Evolutionary conservation across 1,140 invertebrate genomes (phyloP), one percentile per base, ranked within the genome.

Genomic region (Drosophila paulistorum): DNA sequence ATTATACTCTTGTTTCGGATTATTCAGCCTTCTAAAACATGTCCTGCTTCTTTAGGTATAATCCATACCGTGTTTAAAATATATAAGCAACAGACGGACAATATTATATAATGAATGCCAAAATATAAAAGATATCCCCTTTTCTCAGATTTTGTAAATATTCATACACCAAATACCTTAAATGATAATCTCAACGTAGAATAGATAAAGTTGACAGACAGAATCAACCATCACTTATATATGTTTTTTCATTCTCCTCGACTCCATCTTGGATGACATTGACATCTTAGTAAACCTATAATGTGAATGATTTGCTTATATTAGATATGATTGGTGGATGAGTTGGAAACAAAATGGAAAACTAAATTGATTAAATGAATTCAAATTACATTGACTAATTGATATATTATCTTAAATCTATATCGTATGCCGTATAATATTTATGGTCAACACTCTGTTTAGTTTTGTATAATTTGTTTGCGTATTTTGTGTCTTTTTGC

Each of bases 381-480:
- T 64, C 20, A 7, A 35, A 55, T 61, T 45, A 37, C 42, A 48
- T 71, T 61, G 41, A 59, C 71, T 77, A 71, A 69, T 77, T 71
- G 82, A 83, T 73, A 73, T 73, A 63, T 73, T 64, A 70, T 66
- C 64, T 48, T 26, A 51, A 39, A 63, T 63, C 69, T 67, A 65
- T 61, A 60, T 77, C 67, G 45, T 9, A 51, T 51, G 17, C 45
- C 70, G 66, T 26, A 14, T 41, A 23, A 37, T 74, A 77, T 74
- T 87, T 77, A 87, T 82, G 76, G 76, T 35, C 79, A 86, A 86
- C 82, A 86, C 79, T 69, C 69, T 67, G 67, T 62, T 67, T 71
- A 77, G 67, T 35, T 71, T 68, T 77, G 45, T 48, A 48, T 48
- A 48, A 48, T 20, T 48, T 48, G 45, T 48, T 48, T 2, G 17